phyloP scores from a whole-genome alignment of 2,888 invertebrate species.

The Uloborus plumipes region DNA sequence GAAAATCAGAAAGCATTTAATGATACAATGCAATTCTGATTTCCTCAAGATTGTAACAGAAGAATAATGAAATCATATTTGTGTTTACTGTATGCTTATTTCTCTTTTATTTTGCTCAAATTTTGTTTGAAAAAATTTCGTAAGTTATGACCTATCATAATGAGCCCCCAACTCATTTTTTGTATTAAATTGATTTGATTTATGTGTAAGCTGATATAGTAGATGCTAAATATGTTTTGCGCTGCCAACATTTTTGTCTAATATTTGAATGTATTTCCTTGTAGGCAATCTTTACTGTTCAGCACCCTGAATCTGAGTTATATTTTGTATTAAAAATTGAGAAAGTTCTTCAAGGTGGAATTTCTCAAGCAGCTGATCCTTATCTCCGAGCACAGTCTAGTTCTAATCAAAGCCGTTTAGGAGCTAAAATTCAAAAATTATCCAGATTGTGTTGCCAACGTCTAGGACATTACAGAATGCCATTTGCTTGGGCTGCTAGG shows the following conservation, averaged over 20 bases:
- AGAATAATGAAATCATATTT: no score
- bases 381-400: conserved; percentile 81
- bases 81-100: no score
- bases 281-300: conserved; percentile 89
- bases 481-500: conserved; percentile 94
- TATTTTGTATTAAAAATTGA: conserved; percentile 93
- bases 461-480: conserved; percentile 92
- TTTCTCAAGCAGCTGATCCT: conserved; percentile 87
- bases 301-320: conserved; percentile 89
- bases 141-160: no score
- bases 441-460: conserved; percentile 85
- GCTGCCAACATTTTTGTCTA: not conserved
- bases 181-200: no score
- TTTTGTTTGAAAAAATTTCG: no score
- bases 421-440: conserved; percentile 84
- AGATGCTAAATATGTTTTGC: not conserved
- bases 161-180: no score
- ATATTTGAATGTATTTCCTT: conserved; percentile 49
- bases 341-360: conserved; percentile 87
- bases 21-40: no score
- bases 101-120: no score
- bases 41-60: no score
- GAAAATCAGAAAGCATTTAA: no score
- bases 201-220: no score
- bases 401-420: conserved; percentile 79